Evolutionary conservation across 2,113 vertebrate genomes (phyloP), one percentile per base, ranked within the genome.

Genomic region (Scophthalmus maximus): DNA sequence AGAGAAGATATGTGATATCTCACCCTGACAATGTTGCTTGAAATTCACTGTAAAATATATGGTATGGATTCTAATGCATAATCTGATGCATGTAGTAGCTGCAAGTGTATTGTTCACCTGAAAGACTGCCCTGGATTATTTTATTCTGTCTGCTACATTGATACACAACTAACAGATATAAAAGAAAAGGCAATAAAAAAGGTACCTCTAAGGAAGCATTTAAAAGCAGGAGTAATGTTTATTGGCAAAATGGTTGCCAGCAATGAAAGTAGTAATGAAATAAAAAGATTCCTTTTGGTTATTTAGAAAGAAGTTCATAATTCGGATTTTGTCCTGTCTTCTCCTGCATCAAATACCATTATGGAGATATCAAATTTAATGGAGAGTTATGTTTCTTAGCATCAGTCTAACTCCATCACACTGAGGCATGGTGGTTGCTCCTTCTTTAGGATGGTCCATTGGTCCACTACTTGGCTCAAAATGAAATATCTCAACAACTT

Each of bases 1-100:
- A 76, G 26, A 29, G 18, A 52, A 66, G 55, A 44, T 42, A 14
- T 51, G 25, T 50, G 59, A 68, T 53, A 64, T 60, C 30, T 61
- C 20, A 62, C 12, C n/a, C 10, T 9, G 3, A 20, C 40, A 42
- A 22, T 4, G 10, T 30, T 14, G 26, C 26, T 66, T 9, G 20
- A 49, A 56, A 66, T 5, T 6, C 22, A 51, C 8, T 30, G n/a
- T 51, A 59, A 64, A 53, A 63, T 58, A 44, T 10, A 72, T 51
- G 14, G 47, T 27, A 50, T 55, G 3, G 46, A 58, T 20, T 67
- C 14, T 44, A 7, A 26, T 44, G 1, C 20, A 56, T 8, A 6
- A 2, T 1, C 3, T 36, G 42, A 30, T n/a, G 7, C 14, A 29
- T 10, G 9, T 20, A 38, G 30, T 36, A 18, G 6, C 2, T 23